These are phyloP conservation scores for Stichopus chloronotus DNA, from an alignment of 35 echinoderm and acorn worm genomes.

Conservation along the genomic window DNA sequence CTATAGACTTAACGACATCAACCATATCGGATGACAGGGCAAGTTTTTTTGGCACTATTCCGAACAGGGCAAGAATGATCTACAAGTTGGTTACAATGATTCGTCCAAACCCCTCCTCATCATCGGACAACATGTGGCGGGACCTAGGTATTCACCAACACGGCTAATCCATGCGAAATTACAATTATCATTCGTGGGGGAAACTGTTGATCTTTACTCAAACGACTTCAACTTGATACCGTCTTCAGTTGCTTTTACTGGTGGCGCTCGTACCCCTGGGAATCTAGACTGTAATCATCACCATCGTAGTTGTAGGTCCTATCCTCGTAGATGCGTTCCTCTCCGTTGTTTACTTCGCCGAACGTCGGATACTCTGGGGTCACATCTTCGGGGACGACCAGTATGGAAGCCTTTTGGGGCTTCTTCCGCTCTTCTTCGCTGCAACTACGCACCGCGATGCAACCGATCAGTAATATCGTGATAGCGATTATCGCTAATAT, in stretches of 20 bases:
- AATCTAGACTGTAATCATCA: conserved; percentile 16
- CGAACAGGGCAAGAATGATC: too few species aligned
- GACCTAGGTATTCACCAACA: too few species aligned
- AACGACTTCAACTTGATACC: too few species aligned
- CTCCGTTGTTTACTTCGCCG: background rate
- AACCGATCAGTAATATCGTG: conserved; percentile 46
- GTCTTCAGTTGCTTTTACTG: background rate
- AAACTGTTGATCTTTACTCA: too few species aligned
- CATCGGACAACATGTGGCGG: too few species aligned
- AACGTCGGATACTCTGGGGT: conserved; percentile 19
- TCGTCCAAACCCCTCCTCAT: too few species aligned
- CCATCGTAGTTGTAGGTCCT: conserved; percentile 23
- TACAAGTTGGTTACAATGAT: too few species aligned
- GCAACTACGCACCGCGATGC: conserved; percentile 39
- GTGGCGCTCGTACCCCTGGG: conserved; percentile 11
- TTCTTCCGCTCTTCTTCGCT: conserved; percentile 37
- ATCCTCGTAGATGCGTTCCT: conserved; percentile 45
- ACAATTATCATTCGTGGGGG: too few species aligned
- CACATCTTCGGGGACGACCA: conserved; percentile 19
- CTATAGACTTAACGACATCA: too few species aligned
- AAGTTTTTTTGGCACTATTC: too few species aligned
- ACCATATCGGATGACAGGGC: too few species aligned
- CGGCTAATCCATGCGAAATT: too few species aligned
- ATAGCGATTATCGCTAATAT: conserved; percentile 16
- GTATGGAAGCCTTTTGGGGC: background rate